Evolutionary conservation across 2,113 vertebrate species (phyloP).

Genomic region (Gallinago jamesoni): DNA sequence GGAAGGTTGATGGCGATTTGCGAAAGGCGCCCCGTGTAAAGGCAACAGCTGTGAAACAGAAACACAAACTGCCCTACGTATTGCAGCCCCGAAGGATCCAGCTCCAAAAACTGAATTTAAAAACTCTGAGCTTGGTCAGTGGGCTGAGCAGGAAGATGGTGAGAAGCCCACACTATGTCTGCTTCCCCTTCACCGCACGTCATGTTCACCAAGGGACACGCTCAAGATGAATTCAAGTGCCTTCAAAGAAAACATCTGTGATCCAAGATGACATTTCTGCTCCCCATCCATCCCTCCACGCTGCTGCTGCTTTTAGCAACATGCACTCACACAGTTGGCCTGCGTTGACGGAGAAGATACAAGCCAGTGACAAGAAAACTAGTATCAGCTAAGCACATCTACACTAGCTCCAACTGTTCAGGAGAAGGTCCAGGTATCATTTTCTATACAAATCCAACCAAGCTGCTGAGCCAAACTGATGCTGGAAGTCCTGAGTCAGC

Average conservation of each 20-base stretch:
- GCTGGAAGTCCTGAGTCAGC: slow-evolving; percentile 9
- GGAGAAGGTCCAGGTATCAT: neutral
- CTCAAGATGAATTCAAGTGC: neutral
- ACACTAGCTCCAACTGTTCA: neutral
- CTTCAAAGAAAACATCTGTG: neutral
- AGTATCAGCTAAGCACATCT: neutral
- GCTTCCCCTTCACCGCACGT: neutral
- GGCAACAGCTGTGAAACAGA: neutral
- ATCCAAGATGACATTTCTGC: slow-evolving; percentile 10
- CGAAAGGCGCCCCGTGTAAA: accelerated
- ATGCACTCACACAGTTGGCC: neutral
- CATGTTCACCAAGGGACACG: neutral
- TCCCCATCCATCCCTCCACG: neutral
- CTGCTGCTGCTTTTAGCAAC: slow-evolving; percentile 17
- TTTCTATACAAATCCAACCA: neutral
- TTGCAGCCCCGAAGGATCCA: neutral
- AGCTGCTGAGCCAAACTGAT: neutral
- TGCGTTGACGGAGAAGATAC: neutral
- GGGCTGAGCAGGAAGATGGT: neutral
- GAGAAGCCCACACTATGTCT: neutral
- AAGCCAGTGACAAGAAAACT: neutral
- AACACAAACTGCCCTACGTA: accelerated
- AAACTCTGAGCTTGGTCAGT: neutral
- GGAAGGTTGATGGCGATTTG: neutral
- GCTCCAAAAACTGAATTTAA: neutral